Base-by-base conservation (phyloP, 2,113 vertebrate genomes). In the Onychostoma macrolepis region DNA sequence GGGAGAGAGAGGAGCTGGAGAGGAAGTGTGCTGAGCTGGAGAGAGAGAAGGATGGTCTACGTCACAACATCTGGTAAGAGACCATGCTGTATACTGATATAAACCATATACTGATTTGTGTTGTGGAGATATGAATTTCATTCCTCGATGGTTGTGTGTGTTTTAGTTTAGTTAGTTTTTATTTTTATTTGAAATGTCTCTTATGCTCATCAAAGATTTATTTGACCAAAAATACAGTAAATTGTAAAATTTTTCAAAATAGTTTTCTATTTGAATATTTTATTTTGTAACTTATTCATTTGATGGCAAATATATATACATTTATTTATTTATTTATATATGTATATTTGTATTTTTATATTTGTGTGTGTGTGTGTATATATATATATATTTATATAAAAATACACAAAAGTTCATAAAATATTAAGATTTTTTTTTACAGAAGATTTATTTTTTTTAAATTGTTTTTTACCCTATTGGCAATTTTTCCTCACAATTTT, bases 1-100 rank as follows among this genome's bases (percentile, higher is more conserved):
- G 93, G 89, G 96, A 97, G 90, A 96, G 95, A 88, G 94, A 96
- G 88, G 93, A 93, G 45, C 91, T 97, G 87, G 93, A 94, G 85
- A 91, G 93, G 77, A 96, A 94, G 83, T 97, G 94, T 90, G 65
- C 88, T 84, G 50, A 88, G 28, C 90, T 97, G 92, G 96, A 94
- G 91, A 95, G 86, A 87, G 95, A 96, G 84, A 92, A 94, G 85
- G 92, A 92, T 50, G 91, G 92, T 75, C 90, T 94, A 72, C 92
- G 90, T 84, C 94, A 95, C 38, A 95, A 93, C 86, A 88, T 96
- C 83, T 96, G 96, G 98, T 99, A 94, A 58, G 0, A 0, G 13
- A 38, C 19, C 15, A 5, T 71, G 24, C 8, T 38, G 4, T 65
- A 19, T 58, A 53, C 30, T 50, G n/a, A 17, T 61, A 12, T 56